Evolutionary conservation across 2,888 invertebrate genomes (phyloP).

Genomic region (Coelinius sp.): DNA sequence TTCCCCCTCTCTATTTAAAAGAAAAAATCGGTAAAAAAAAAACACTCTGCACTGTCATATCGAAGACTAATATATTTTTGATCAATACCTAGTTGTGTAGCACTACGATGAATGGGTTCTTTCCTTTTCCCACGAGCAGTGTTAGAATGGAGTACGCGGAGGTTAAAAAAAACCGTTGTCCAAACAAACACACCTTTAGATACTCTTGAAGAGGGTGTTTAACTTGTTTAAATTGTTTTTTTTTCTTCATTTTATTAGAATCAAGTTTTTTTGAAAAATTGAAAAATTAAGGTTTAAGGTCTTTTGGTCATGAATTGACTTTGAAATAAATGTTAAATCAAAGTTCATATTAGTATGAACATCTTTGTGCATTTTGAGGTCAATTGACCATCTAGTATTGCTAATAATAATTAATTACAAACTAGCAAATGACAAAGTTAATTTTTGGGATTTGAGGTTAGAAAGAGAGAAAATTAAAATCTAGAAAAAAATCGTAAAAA

Average conservation of each 20-base stretch:
- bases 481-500: background rate
- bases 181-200: slow-evolving; percentile 69
- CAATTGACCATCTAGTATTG: no score
- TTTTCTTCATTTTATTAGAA: no score
- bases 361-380: no score
- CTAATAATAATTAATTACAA: no score
- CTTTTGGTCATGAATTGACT: no score
- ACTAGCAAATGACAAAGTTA: no score
- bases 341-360: no score
- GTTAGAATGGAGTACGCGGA: slow-evolving; percentile 38
- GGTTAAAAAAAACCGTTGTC: slow-evolving; percentile 67
- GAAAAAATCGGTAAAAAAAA: slow-evolving; percentile 52
- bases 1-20: slow-evolving; percentile 52
- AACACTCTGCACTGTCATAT: slow-evolving; percentile 70
- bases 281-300: no score
- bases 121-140: slow-evolving; percentile 65
- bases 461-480: slow-evolving; percentile 2
- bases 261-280: no score
- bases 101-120: slow-evolving; percentile 53
- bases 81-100: slow-evolving; percentile 60
- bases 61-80: slow-evolving; percentile 71
- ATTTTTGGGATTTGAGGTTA: no score
- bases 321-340: no score
- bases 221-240: background rate
- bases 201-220: background rate